Evolutionary conservation across 2,113 vertebrate genomes (phyloP).

Genomic region (Setophaga petechia): DNA sequence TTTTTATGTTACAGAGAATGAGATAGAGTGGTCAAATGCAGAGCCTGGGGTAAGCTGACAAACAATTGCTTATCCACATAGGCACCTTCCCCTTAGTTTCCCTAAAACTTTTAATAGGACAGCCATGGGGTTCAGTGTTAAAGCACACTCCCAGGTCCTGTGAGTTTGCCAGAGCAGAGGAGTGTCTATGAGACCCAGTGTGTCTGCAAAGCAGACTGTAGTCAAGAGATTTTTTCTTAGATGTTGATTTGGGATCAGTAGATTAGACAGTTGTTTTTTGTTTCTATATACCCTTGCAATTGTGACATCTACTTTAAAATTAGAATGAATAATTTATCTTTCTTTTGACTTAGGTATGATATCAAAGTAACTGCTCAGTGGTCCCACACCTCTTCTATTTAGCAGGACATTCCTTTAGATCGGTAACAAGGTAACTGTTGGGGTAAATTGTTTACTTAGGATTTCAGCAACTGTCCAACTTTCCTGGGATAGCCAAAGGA

Average conservation of each 20-base stretch:
- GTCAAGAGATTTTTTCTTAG: neutral
- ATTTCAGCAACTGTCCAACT: neutral
- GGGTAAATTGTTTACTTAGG: neutral
- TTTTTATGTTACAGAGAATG: neutral
- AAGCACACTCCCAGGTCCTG: neutral
- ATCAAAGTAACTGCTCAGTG: neutral
- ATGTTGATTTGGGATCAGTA: neutral
- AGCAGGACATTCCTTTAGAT: neutral
- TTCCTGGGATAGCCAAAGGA: neutral
- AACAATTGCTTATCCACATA: neutral
- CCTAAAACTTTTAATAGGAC: neutral
- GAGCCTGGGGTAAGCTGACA: neutral
- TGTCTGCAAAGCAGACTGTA: neutral
- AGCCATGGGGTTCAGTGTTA: neutral
- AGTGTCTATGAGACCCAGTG: accelerated
- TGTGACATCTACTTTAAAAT: neutral
- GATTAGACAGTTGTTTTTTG: neutral
- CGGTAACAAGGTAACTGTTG: neutral
- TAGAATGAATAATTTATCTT: neutral
- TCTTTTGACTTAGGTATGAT: neutral
- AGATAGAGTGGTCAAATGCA: neutral
- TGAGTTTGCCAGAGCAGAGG: neutral
- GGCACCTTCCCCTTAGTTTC: neutral
- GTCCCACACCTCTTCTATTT: neutral
- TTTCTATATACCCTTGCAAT: neutral